A percentile compares a stretch with the other conserved stretches of the same genome.
Conservation (phyloP, 2,888 invertebrate genomes). For the Teleiodes luculella region DNA sequence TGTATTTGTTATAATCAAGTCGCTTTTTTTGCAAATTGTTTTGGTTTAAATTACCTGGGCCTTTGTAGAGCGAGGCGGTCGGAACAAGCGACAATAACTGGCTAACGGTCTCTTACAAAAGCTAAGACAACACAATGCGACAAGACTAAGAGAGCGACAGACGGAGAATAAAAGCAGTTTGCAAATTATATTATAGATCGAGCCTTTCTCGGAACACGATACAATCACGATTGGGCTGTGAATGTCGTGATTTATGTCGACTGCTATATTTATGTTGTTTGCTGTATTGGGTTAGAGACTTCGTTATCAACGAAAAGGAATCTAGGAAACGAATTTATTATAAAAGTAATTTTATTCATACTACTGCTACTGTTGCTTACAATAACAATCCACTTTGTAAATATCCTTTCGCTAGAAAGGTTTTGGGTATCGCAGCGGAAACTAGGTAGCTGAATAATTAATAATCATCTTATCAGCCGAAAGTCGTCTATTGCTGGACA, state of each 20-base stretch:
- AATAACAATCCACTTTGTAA: too few relatives aligned
- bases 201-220: constrained; percentile 15
- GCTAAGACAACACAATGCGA: constrained; percentile 19
- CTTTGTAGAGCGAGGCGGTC: constrained; percentile 7
- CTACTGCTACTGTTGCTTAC: too few relatives aligned
- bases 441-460: too few relatives aligned
- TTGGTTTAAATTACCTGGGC: constrained; percentile 11
- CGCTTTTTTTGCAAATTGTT: constrained; percentile 10
- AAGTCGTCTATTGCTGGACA: too few relatives aligned
- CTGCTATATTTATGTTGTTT: constrained; percentile 10
- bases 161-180: constrained; percentile 13
- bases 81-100: constrained; percentile 14
- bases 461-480: too few relatives aligned
- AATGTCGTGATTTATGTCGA: constrained; percentile 6
- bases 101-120: constrained; percentile 16
- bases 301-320: background rate
- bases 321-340: background rate
- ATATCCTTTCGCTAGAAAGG: too few relatives aligned
- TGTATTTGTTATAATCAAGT: too few relatives aligned
- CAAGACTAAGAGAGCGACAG: constrained; percentile 1
- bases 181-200: constrained; percentile 17
- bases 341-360: too few relatives aligned
- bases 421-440: too few relatives aligned
- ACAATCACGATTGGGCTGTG: constrained; percentile 12
- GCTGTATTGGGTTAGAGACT: constrained; percentile 9